These are phyloP conservation scores for Saguinus midas DNA, from an alignment of 2,113 vertebrate genomes.

Conservation along the genomic window DNA sequence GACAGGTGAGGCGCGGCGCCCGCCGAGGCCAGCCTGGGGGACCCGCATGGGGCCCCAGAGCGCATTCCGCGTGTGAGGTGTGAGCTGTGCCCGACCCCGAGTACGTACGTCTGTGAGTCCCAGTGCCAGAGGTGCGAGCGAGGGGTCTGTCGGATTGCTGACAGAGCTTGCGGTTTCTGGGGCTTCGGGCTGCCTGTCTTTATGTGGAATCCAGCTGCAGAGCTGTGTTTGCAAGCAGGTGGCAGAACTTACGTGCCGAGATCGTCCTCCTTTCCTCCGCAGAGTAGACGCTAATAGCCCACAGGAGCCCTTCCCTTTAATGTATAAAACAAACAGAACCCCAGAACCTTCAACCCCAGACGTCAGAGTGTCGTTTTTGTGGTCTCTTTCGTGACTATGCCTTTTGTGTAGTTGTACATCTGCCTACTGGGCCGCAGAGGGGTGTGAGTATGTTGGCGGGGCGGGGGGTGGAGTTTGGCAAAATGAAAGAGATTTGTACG, in stretches of 20 bases:
- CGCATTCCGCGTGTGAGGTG: not conserved
- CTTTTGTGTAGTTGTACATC: not conserved
- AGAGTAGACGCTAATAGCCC: not conserved
- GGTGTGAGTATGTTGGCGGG: not conserved
- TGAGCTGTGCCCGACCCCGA: not conserved
- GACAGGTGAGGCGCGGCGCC: conserved; percentile 88
- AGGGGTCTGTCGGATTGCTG: not conserved
- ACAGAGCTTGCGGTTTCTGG: not conserved
- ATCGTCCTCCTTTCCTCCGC: not conserved
- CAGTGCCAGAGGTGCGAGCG: not conserved
- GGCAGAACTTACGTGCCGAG: not conserved
- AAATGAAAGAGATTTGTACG: conserved; percentile 10
- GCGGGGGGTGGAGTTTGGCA: not conserved
- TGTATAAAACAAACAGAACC: conserved; percentile 2
- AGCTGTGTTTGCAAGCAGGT: not conserved
- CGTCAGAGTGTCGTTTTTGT: not conserved
- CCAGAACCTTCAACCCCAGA: not conserved
- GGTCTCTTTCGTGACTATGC: not conserved
- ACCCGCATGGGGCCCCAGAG: not conserved
- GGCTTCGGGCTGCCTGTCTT: not conserved
- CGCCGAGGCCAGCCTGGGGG: not conserved
- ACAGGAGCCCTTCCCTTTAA: not conserved
- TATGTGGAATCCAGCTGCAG: not conserved
- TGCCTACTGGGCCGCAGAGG: not conserved
- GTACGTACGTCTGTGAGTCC: not conserved